Conservation (phyloP, 2,113 vertebrate genomes). For the Caranx ignobilis region DNA sequence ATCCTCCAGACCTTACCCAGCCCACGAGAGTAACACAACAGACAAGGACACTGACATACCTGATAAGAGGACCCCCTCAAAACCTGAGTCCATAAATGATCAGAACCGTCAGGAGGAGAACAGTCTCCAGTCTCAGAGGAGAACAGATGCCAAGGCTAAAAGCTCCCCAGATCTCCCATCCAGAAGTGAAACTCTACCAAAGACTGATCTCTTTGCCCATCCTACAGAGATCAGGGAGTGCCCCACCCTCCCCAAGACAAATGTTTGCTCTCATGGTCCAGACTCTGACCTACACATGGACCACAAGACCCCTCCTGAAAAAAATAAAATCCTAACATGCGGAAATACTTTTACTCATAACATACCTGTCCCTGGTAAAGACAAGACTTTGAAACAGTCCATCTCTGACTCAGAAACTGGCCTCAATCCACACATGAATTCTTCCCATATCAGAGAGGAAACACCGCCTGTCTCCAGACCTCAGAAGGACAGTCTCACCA, state of each 20-base stretch:
- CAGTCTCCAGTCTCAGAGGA: background rate
- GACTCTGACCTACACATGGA: background rate
- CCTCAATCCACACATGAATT: background rate
- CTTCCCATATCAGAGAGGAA: background rate
- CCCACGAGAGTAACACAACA: background rate
- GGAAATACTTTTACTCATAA: background rate
- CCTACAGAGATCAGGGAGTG: background rate
- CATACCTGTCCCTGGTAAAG: background rate
- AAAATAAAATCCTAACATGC: background rate
- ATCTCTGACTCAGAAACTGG: background rate
- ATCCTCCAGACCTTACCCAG: background rate
- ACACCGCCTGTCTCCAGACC: background rate
- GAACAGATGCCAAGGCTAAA: background rate
- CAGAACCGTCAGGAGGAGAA: background rate
- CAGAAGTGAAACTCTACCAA: background rate
- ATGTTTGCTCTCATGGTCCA: background rate
- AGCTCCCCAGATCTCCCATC: background rate
- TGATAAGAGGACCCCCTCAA: conserved; percentile 5
- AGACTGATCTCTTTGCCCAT: background rate
- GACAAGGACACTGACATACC: background rate
- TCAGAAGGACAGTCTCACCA: background rate
- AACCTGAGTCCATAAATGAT: background rate
- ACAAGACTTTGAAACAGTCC: background rate
- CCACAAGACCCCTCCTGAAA: background rate
- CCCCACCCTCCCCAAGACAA: background rate